A percentile compares a stretch with the other conserved stretches of the same genome.
These are phyloP conservation scores for Xyrichtys novacula DNA, from an alignment of 2,797 vertebrate species.

Conservation along the genomic window DNA sequence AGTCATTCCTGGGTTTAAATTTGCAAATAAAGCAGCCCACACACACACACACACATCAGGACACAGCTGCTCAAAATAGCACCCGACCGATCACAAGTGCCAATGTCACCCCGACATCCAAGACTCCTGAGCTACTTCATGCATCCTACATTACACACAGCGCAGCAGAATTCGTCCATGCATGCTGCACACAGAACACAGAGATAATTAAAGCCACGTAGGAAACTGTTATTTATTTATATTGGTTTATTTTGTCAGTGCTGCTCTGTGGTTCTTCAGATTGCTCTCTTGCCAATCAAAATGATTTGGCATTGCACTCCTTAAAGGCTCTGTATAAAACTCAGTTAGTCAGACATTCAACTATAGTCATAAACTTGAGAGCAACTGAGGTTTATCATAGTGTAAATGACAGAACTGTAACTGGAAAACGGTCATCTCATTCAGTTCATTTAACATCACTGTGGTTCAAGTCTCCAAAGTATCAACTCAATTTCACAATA, in stretches of 20 bases:
- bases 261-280: neutral
- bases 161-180: slow-evolving; percentile 24
- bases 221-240: neutral
- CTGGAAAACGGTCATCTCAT: too few species aligned
- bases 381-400: too few species aligned
- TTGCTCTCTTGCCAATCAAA: slow-evolving; percentile 16
- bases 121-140: slow-evolving; percentile 28
- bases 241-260: neutral
- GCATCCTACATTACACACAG: slow-evolving; percentile 38
- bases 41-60: slow-evolving; percentile 23
- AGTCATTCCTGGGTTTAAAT: neutral
- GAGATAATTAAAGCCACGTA: neutral
- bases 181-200: neutral
- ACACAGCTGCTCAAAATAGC: slow-evolving; percentile 45
- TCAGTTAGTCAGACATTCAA: neutral
- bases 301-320: accelerated
- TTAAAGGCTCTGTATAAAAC: neutral
- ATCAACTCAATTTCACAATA: too few species aligned
- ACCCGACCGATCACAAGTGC: slow-evolving; percentile 42
- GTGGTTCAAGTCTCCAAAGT: too few species aligned
- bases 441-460: too few species aligned
- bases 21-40: slow-evolving; percentile 6
- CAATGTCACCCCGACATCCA: slow-evolving; percentile 62
- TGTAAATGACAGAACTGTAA: too few species aligned
- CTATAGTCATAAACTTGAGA: too few species aligned